Percentiles rank a stretch among this genome's conserved stretches.
These are phyloP conservation scores for Solea senegalensis DNA, from an alignment of 2,113 vertebrate species.

Conservation along the genomic window DNA sequence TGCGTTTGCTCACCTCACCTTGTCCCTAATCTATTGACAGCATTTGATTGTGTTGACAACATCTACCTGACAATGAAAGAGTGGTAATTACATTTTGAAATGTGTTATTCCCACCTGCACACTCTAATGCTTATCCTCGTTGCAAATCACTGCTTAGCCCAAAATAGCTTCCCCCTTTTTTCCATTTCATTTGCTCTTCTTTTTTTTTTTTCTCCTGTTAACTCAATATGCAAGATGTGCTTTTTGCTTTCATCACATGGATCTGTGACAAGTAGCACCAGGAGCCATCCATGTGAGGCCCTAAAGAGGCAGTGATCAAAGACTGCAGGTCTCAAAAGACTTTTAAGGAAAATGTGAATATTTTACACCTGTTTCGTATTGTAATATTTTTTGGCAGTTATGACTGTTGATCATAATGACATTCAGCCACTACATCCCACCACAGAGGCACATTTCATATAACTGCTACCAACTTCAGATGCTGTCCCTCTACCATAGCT, in stretches of 20 bases:
- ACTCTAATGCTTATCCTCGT: conserved; percentile 35
- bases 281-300: too few relatives aligned
- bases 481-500: neutral
- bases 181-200: neutral
- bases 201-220: too few relatives aligned
- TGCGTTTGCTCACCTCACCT: conserved; percentile 61
- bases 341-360: neutral
- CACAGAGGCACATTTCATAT: neutral
- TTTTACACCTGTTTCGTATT: neutral
- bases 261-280: neutral
- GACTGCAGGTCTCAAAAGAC: neutral
- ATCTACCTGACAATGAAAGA: conserved; percentile 58
- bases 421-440: neutral
- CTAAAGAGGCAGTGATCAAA: neutral
- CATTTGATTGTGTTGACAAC: conserved; percentile 71
- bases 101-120: conserved; percentile 48
- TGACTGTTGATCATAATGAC: neutral
- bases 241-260: conserved; percentile 1
- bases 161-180: conserved; percentile 40
- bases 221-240: neutral
- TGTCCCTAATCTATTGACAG: conserved; percentile 19
- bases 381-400: neutral
- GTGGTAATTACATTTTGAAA: conserved; percentile 68
- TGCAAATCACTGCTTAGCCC: conserved; percentile 23
- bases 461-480: neutral